Evolutionary conservation across 1,140 invertebrate species (phyloP), one percentile per base, ranked within the genome.

Genomic region (Microplitis mediator): DNA sequence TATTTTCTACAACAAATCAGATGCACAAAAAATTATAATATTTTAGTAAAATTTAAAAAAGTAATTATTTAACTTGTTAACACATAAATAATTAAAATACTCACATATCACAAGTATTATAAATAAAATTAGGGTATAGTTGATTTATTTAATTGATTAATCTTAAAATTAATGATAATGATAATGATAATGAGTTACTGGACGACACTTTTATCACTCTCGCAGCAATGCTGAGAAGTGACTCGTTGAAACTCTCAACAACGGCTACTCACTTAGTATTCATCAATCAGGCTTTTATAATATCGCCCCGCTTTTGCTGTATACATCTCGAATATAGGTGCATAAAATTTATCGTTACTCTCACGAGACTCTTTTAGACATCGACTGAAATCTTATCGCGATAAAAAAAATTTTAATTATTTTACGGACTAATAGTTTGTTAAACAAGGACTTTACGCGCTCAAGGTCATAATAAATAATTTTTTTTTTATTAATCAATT

Each of bases 121-220:
- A 11, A 45, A 6, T 45, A 1, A 1, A 45, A 45, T 45, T 45
- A 9, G 11, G 11, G 2, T 2, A 45, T 5, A 45, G 39, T 23
- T 23, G 23, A 23, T 23, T 23, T 23, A 1, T 23, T 23, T 23
- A 23, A 23, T 23, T 23, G 23, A 23, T 23, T 23, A 23, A 23
- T 23, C 23, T 23, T 23, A 23, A 23, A 23, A 23, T 23, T 23
- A 45, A 45, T 45, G 11, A 45, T 45, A 45, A 45, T 39, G 36
- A 39, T 39, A 39, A 66, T 45, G 11, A 45, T 11, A 45, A 45
- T 45, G 39, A 45, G 39, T 6, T 45, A 69, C 63, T 52, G 70
- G 70, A 72, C 62, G 63, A 72, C 45, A 72, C 51, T 66, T 45
- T 45, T 50, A 66, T 72, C 70, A 66, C 62, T 14, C 62, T 14